Base-by-base conservation (phyloP, 2,113 vertebrate species). In the Lampris megalopsis region DNA sequence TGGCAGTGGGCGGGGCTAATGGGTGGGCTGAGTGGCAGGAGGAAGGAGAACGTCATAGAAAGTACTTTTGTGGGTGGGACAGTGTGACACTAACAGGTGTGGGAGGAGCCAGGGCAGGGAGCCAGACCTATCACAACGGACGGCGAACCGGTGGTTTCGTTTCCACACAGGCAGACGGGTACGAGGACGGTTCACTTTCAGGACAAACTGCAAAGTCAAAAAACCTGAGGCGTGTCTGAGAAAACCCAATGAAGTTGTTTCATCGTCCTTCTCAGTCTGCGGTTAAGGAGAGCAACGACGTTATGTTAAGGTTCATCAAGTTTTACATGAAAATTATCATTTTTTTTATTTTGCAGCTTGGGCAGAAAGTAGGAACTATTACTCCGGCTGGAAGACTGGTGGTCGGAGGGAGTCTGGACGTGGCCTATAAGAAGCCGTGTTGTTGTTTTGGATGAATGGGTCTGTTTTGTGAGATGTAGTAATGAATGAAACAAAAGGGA, bases 71-170 rank as follows among this genome's bases (percentile, higher is more conserved):
- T 24, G 24, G 24, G 24, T 24, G 24, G 24, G 24, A 24, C 24
- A 24, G 24, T 24, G 24, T 24, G 24, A 24, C 24, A 24, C 24
- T 24, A 24, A 24, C 24, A 24, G 24, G 24, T 24, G 24, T 24
- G 24, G 92, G 92, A 89, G 88, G 56, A 84, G 92, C 94, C 92
- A 92, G 78, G 58, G 73, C 93, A 90, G 91, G 86, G 72, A 94
- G 92, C 92, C 95, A 91, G 86, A 83, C 91, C 92, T 88, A 94
- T 90, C 89, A 92, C 65, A 64, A 80, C 73, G 81, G 87, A 90
- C 63, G 68, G 63, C 59, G 73, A 81, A 66, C 90, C 68, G 69
- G 83, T 50, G 88, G 54, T 48, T 48, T 43, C 8, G 63, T 38
- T 11, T 1, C 60, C 63, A 62, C 38, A 82, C 59, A 73, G 67